Base-by-base conservation (phyloP, 2,797 vertebrate species). In the Siniperca scherzeri region DNA sequence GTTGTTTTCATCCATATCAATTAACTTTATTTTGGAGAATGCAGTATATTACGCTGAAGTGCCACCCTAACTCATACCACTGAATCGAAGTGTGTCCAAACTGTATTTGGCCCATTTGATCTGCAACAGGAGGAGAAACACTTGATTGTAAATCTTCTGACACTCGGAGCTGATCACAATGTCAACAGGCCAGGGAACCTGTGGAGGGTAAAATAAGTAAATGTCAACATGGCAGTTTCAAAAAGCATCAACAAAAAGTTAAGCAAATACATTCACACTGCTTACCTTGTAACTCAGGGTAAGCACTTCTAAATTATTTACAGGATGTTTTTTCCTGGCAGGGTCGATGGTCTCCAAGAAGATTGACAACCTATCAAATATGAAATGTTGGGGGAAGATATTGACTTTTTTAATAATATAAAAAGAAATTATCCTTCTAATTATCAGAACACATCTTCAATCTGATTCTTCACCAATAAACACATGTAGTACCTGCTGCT, bases 101-200 rank as follows among this genome's bases (percentile, higher is more conserved):
- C 98, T 99, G 81, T 99, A 99, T 86, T 99, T 99, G 74, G 98
- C 98, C 98, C 98, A 99, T 88, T 99, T 99, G 89, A 99, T 99
- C 95, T 99, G 98, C 79, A 99, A 90, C 81, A 99, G 95, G 13
- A 99, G 97, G 27, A 99, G 96, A 88, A 99, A 99, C 66, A 99
- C 98, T 83, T 99, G 99, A 88, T 99, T 99, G 96, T 99, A 99
- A 92, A 99, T 99, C 95, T 98, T 99, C 94, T 99, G 98, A 91
- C 98, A 99, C 91, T 99, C 98, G 4, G 96, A 97, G 92, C 98
- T 99, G 95, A 99, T 99, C 84, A 99, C 99, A 73, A 99, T 99
- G 91, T 99, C 98, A 30, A 99, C 98, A 50, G 99, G 99, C 99
- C 99, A 99, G n/a, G 98, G 98, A 76, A 99, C 97, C 99, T 99